Evolutionary conservation across 2,888 invertebrate species (phyloP), one percentile per base, ranked within the genome.

Genomic region (Aleiodes leptofemur): DNA sequence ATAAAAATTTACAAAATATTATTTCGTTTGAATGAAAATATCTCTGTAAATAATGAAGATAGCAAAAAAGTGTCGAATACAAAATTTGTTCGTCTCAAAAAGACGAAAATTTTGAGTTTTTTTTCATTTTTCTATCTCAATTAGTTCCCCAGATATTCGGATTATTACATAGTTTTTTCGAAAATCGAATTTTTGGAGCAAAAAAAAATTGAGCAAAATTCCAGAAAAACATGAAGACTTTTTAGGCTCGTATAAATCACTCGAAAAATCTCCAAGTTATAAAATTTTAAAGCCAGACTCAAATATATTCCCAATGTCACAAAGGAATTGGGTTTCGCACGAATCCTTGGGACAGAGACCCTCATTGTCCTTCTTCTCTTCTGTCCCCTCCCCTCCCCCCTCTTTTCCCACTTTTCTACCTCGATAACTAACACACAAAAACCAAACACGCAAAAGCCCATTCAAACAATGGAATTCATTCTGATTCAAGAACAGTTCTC

Each of bases 271-370:
- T 55, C 16, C 55, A 55, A 55, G 59, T n/a, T 59, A 34, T 34
- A 23, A 64, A 64, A 64, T 48, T 23, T 7, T 11, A 23, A 59
- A 34, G 14, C 23, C 23, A 29, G 56, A 23, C 11, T 34, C 31
- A 61, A 43, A 64, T 48, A 43, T 48, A 43, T 64, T 64, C 23
- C 23, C 64, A 64, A 48, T 64, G 64, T 64, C 64, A 64, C 64
- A 64, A 64, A 64, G 64, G 48, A 64, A 59, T 59, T 59, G 59
- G 59, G 64, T 64, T 64, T 64, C 64, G 64, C 48, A 48, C 64
- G 64, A 64, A 64, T 64, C 64, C 64, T 64, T 64, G 64, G 64
- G 64, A 48, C 64, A 14, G 64, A 64, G 64, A 43, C 43, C 9
- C 64, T 64, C 64, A 64, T 64, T 64, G 64, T 64, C 61, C 61